Evolutionary conservation across 2,797 vertebrate species (phyloP), one percentile per base, ranked within the genome.

Genomic region (Aldrovandia affinis): DNA sequence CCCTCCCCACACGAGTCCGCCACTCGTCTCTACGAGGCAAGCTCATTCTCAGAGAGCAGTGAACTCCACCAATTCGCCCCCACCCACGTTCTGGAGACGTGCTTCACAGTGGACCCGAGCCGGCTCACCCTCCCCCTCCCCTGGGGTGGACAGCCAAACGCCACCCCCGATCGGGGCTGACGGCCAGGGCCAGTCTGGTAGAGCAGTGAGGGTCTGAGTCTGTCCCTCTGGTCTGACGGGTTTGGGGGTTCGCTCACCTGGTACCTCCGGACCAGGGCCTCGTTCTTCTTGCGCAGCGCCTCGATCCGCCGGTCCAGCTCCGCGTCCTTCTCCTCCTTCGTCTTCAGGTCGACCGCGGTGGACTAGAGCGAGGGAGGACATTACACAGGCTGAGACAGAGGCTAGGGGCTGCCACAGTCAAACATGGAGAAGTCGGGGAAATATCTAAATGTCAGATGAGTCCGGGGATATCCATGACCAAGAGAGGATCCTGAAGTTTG

Each of bases 261-360:
- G 87, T 98, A 97, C 81, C 97, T 92, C 88, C 93, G 96, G 84
- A 99, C 95, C 57, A 98, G 93, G 59, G 97, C 97, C 87, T 97
- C 96, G 39, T 98, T 99, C 91, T 98, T 99, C 90, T 97, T 96
- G 20, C 97, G 93, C 86, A 99, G 91, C 3, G 97, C 97, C 92
- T 98, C 97, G 0, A 99, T 98, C 30, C 96, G 92, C 86, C 89
- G 93, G 92, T 99, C 97, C 89, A 99, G 77, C 90, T 97, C 97
- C 0, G 96, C 97, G 59, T 98, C 97, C 86, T 98, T 98, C 90
- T 98, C 97, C 88, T 98, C 97, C 90, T 97, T 97, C 0, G 97
- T 97, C 82, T 97, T 96, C 81, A 97, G 88, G 88, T 97, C 97
- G 87, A 96, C 89, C 0, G 91, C 90, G 75, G 96, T 92, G 75